Evolutionary conservation across 1,140 invertebrate species (phyloP).

Genomic region (Dendroctonus ponderosae): DNA sequence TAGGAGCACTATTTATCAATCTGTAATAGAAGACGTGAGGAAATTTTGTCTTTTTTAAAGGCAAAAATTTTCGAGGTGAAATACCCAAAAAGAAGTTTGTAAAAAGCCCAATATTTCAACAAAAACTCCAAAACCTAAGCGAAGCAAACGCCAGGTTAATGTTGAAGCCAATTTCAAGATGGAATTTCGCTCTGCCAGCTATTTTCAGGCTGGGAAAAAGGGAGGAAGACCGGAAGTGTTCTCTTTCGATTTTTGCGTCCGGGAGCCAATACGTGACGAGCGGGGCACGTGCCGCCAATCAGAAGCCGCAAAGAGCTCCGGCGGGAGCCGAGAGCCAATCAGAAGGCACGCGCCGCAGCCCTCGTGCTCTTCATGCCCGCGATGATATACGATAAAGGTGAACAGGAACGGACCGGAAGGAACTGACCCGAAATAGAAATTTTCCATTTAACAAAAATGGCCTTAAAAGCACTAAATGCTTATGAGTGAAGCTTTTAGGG

Average conservation of each 20-base stretch:
- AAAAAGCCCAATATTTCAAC: too few species aligned
- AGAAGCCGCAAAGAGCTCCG: slow-evolving; percentile 12
- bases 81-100: too few species aligned
- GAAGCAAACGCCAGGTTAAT: too few species aligned
- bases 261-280: slow-evolving; percentile 28
- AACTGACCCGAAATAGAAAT: not conserved
- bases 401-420: slow-evolving; percentile 8
- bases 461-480: too few species aligned
- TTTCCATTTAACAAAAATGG: not conserved
- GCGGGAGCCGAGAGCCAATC: slow-evolving; percentile 12
- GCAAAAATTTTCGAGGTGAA: too few species aligned
- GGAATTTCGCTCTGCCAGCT: too few species aligned
- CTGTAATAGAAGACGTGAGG: too few species aligned
- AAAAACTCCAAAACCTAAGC: too few species aligned
- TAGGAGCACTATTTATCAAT: too few species aligned
- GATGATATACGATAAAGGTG: slow-evolving; percentile 13
- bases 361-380: slow-evolving; percentile 16
- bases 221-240: slow-evolving; percentile 18
- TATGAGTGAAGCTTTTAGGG: too few species aligned
- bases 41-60: too few species aligned
- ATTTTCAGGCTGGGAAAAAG: not conserved
- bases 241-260: slow-evolving; percentile 15
- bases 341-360: slow-evolving; percentile 17
- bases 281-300: slow-evolving; percentile 35
- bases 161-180: too few species aligned